These are phyloP conservation scores for Chelidonichthys spinosus DNA, from an alignment of 2,797 vertebrate genomes.

Conservation along the genomic window DNA sequence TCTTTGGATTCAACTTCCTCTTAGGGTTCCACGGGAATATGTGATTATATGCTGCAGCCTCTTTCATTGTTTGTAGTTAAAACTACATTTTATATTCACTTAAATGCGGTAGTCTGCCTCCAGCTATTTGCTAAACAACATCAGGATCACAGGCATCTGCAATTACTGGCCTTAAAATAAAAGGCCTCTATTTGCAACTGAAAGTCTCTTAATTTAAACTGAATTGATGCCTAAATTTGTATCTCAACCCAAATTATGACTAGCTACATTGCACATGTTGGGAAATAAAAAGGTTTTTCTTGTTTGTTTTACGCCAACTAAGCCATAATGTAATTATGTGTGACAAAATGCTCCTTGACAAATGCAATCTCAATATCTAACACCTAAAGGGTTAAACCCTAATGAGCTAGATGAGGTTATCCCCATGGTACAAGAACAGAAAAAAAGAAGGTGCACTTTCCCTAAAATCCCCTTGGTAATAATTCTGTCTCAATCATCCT, in stretches of 20 bases:
- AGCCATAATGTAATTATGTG: neutral
- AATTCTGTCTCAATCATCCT: slow-evolving; percentile 21
- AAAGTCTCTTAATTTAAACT: neutral
- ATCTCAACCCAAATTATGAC: slow-evolving; percentile 1
- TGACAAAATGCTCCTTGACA: slow-evolving; percentile 3
- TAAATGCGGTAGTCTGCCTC: slow-evolving; percentile 7
- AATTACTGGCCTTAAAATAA: neutral
- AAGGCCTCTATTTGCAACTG: neutral
- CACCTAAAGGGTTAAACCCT: neutral
- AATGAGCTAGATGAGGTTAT: neutral
- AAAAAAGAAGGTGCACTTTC: slow-evolving; percentile 11
- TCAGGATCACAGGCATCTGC: neutral
- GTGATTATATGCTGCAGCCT: slow-evolving; percentile 2
- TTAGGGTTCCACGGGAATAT: neutral
- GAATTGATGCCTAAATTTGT: neutral
- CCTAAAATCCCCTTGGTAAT: neutral
- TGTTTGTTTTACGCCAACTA: neutral
- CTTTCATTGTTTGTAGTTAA: slow-evolving; percentile 23
- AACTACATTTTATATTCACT: slow-evolving; percentile 22
- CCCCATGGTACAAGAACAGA: neutral
- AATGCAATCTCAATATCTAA: neutral
- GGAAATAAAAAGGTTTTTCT: neutral
- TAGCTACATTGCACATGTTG: neutral
- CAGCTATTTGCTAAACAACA: slow-evolving; percentile 6
- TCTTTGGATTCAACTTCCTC: slow-evolving; percentile 9